Conservation (phyloP, 2,888 invertebrate species). For the Dryomyza anilis region DNA sequence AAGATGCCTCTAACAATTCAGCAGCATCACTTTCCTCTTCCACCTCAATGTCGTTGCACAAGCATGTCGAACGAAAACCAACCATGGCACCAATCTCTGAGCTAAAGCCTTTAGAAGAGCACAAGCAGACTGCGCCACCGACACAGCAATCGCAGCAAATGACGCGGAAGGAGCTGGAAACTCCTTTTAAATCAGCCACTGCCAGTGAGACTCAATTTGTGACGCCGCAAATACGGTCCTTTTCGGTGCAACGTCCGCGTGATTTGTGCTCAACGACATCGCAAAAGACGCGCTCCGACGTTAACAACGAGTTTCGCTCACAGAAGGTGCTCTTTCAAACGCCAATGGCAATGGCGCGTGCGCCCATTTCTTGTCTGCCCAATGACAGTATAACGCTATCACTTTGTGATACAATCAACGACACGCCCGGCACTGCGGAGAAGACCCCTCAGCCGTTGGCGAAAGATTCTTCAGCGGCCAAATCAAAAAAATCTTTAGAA, state of each 20-base stretch:
- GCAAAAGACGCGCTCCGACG: conserved; percentile 41
- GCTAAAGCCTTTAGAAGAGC: conserved; percentile 32
- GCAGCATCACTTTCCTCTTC: conserved; percentile 2
- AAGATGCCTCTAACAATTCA: too few relatives aligned
- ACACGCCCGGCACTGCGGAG: conserved; percentile 42
- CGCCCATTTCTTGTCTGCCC: conserved; percentile 41
- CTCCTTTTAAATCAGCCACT: conserved; percentile 41
- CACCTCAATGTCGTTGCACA: background rate
- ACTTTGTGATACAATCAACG: conserved; percentile 54
- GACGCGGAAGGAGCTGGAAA: conserved; percentile 34
- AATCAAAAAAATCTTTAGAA: conserved; percentile 48
- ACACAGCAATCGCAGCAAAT: background rate
- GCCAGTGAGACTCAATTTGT: conserved; percentile 46
- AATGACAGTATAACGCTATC: conserved; percentile 55
- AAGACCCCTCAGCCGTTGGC: conserved; percentile 28
- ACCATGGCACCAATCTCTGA: conserved; percentile 2
- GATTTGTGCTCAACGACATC: conserved; percentile 45
- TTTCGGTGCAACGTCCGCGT: conserved; percentile 41
- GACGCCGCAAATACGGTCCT: conserved; percentile 54
- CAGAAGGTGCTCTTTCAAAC: conserved; percentile 61
- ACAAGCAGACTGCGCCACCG: conserved; percentile 11
- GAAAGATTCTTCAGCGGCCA: conserved; percentile 29
- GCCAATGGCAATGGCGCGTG: conserved; percentile 56
- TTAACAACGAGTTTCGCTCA: conserved; percentile 55
- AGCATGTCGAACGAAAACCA: background rate